Percentiles rank a stretch among this genome's conserved stretches.
These are phyloP conservation scores for Alloscopus bannaensis DNA, from an alignment of 2,888 invertebrate species.

Conservation along the genomic window DNA sequence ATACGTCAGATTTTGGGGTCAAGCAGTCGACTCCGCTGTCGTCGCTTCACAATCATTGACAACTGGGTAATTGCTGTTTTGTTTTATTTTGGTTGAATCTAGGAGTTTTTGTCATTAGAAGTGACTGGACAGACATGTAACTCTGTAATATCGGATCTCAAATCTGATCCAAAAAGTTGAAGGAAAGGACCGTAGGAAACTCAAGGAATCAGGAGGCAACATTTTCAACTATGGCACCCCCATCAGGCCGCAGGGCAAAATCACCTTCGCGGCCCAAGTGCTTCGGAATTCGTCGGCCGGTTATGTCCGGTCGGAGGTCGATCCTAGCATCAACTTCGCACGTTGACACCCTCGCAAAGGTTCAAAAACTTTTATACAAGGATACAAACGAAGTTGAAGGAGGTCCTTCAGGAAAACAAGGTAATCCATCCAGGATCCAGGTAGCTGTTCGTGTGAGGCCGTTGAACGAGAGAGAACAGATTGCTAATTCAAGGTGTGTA, in stretches of 20 bases:
- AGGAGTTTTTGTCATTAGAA: no score
- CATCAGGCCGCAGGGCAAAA: neutral
- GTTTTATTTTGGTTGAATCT: no score
- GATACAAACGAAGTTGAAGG: neutral
- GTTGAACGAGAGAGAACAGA: constrained; percentile 82
- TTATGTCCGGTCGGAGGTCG: neutral
- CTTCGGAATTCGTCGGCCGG: neutral
- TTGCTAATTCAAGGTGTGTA: constrained; percentile 71
- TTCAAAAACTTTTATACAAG: constrained; percentile 9
- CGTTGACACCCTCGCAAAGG: constrained; percentile 12
- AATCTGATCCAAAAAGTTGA: neutral
- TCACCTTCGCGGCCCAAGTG: neutral
- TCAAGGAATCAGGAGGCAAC: neutral
- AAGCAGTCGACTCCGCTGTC: no score
- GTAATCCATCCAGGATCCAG: constrained; percentile 78
- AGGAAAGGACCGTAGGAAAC: neutral
- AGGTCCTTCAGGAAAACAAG: neutral
- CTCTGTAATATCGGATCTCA: no score
- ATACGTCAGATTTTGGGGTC: no score
- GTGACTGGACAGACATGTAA: no score
- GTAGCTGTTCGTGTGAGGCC: constrained; percentile 93
- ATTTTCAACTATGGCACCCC: neutral
- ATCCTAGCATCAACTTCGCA: constrained; percentile 9
- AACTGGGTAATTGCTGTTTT: no score
- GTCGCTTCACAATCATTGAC: no score